Evolutionary conservation across 2,113 vertebrate species (phyloP).

Genomic region (Stomatorhinus ivindoensis): DNA sequence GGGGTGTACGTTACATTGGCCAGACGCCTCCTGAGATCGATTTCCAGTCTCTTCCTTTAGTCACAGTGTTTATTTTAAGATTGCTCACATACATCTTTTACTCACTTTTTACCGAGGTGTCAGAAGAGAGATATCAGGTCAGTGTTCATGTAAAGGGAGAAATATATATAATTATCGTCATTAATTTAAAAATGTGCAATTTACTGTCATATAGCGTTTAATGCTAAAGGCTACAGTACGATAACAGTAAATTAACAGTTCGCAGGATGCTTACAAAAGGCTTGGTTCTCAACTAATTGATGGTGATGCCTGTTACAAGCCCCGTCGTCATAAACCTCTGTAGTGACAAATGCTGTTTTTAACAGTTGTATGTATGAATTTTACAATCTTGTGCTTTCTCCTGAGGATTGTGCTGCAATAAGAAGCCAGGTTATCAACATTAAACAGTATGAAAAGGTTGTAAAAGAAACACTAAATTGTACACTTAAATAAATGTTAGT

Average conservation of each 20-base stretch:
- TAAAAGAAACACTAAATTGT: constrained; percentile 63
- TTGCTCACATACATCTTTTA: constrained; percentile 12
- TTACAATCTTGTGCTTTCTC: constrained; percentile 39
- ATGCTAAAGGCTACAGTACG: constrained; percentile 31
- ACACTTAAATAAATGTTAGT: constrained; percentile 69
- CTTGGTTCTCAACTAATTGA: constrained; percentile 36
- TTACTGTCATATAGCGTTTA: constrained; percentile 22
- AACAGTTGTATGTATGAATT: constrained; percentile 41
- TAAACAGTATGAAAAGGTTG: constrained; percentile 58
- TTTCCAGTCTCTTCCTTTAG: constrained; percentile 21
- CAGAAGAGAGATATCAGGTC: constrained; percentile 26
- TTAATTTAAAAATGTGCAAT: constrained; percentile 26
- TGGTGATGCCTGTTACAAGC: constrained; percentile 44
- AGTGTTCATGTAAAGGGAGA: constrained; percentile 22
- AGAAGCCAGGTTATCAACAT: constrained; percentile 58
- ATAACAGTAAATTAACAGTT: constrained; percentile 23
- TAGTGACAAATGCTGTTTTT: constrained; percentile 43
- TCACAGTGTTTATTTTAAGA: constrained; percentile 17
- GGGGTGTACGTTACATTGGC: constrained; percentile 36
- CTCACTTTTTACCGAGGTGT: constrained; percentile 23
- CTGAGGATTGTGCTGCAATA: constrained; percentile 58
- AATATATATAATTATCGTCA: constrained; percentile 19
- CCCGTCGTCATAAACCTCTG: constrained; percentile 25
- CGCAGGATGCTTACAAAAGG: constrained; percentile 32
- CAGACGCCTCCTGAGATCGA: constrained; percentile 33